A percentile compares a stretch with the other conserved stretches of the same genome.
Evolutionary conservation across 2,113 vertebrate species (phyloP).

Genomic region (Callipepla californica): DNA sequence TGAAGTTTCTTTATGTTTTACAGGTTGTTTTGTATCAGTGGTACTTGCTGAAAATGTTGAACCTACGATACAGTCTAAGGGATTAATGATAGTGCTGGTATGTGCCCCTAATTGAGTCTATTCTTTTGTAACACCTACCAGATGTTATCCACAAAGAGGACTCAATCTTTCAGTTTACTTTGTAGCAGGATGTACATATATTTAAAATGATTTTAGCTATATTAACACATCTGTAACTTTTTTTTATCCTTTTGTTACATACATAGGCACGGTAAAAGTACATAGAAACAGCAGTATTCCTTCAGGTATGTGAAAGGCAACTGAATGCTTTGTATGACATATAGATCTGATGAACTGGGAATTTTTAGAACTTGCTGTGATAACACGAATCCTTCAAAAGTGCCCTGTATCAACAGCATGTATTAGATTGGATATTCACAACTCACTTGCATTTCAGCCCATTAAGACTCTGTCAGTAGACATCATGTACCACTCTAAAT

Average conservation of each 20-base stretch:
- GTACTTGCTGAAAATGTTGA: neutral
- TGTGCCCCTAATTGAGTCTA: neutral
- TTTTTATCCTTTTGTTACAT: neutral
- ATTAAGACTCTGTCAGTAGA: neutral
- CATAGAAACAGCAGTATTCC: neutral
- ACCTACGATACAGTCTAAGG: neutral
- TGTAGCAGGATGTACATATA: neutral
- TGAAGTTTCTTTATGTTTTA: neutral
- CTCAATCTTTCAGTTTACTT: neutral
- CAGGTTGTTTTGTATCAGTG: neutral
- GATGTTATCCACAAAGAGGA: neutral
- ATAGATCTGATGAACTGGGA: neutral
- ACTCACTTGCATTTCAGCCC: neutral
- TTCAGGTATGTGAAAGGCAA: neutral
- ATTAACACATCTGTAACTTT: neutral
- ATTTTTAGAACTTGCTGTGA: neutral
- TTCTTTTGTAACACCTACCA: neutral
- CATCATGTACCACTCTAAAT: neutral
- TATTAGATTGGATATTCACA: neutral
- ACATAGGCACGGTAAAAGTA: neutral
- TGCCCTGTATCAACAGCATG: neutral
- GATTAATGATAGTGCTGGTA: neutral
- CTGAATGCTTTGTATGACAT: neutral
- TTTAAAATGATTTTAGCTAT: neutral
- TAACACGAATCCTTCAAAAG: neutral